Evolutionary conservation across 2,888 invertebrate species (phyloP).

Genomic region (Galerucella nymphaeae): DNA sequence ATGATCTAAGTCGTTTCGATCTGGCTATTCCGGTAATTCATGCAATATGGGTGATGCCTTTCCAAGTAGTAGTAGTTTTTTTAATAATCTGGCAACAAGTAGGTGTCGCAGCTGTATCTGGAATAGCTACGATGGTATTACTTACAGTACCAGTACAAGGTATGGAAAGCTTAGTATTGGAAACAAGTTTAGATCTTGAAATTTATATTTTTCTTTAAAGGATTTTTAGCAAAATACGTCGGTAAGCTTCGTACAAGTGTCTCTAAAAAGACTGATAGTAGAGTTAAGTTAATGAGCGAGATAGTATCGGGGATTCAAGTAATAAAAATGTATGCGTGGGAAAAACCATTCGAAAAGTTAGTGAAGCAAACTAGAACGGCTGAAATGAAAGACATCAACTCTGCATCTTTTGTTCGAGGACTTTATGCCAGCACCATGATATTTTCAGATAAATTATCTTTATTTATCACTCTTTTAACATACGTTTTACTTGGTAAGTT

Average conservation of each 20-base stretch:
- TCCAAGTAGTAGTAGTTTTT: slow-evolving; percentile 74
- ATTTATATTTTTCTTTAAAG: slow-evolving; percentile 48
- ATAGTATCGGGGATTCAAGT: slow-evolving; percentile 88
- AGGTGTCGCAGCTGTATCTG: slow-evolving; percentile 75
- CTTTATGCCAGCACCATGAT: slow-evolving; percentile 73
- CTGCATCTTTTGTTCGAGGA: slow-evolving; percentile 73
- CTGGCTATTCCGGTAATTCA: slow-evolving; percentile 80
- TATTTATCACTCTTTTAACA: slow-evolving; percentile 80
- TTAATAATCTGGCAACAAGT: slow-evolving; percentile 81
- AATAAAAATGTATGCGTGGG: slow-evolving; percentile 64
- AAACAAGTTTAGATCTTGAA: not conserved
- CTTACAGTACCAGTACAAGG: slow-evolving; percentile 83
- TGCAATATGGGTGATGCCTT: slow-evolving; percentile 80
- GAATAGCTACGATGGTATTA: slow-evolving; percentile 77
- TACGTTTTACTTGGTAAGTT: slow-evolving; percentile 74
- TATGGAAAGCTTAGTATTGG: slow-evolving; percentile 56
- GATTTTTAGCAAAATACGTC: slow-evolving; percentile 74
- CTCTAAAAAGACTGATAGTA: slow-evolving; percentile 81
- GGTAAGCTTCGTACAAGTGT: slow-evolving; percentile 79
- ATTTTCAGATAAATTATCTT: slow-evolving; percentile 84
- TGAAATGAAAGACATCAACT: slow-evolving; percentile 74
- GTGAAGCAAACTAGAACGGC: slow-evolving; percentile 75
- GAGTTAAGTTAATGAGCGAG: slow-evolving; percentile 89
- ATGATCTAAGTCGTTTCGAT: slow-evolving; percentile 65
- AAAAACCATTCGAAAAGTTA: slow-evolving; percentile 83